A percentile compares a stretch with the other conserved stretches of the same genome.
These are phyloP conservation scores for Machimus rusticus DNA, from an alignment of 2,888 invertebrate species.

Conservation along the genomic window DNA sequence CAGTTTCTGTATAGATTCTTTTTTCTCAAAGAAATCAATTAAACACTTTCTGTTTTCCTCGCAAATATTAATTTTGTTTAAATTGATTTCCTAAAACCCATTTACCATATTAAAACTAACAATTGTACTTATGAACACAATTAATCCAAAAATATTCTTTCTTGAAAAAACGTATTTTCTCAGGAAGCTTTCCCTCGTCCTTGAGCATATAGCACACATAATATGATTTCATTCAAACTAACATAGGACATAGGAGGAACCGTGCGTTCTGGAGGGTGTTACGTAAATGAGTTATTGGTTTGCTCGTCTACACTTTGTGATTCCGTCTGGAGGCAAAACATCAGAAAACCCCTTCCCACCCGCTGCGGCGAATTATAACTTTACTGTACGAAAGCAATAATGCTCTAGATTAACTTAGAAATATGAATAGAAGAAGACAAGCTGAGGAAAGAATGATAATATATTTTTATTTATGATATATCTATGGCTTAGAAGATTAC, in stretches of 20 bases:
- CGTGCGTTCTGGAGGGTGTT: neutral
- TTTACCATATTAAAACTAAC: neutral
- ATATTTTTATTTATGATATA: neutral
- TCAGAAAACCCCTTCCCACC: neutral
- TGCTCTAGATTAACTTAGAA: neutral
- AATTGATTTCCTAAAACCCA: neutral
- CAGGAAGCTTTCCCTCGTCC: neutral
- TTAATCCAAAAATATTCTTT: neutral
- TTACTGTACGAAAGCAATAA: neutral
- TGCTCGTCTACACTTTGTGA: neutral
- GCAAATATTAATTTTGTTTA: neutral
- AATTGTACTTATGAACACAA: neutral
- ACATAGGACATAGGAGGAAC: neutral
- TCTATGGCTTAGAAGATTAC: neutral
- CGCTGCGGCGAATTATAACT: neutral
- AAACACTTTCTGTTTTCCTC: neutral
- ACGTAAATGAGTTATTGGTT: neutral
- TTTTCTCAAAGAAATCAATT: neutral
- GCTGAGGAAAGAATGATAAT: neutral
- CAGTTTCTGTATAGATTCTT: no score
- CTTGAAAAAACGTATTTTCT: neutral
- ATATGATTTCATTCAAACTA: neutral
- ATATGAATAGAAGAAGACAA: neutral
- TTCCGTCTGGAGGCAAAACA: neutral
- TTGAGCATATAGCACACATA: neutral